Evolutionary conservation across 2,888 invertebrate genomes (phyloP).

Genomic region (Ceriagrion tenellum): DNA sequence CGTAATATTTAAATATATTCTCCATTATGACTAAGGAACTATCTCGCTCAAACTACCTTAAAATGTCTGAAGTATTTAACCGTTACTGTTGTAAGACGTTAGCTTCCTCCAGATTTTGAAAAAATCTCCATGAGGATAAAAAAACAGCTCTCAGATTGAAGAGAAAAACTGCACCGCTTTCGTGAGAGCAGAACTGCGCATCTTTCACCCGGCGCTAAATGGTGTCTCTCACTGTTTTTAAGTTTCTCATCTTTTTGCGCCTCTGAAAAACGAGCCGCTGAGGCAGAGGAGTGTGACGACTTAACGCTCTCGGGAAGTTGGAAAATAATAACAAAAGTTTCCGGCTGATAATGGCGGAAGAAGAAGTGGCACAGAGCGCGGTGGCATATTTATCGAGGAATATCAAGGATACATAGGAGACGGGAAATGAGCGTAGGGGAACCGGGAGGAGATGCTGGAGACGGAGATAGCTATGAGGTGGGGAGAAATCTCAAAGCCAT

Average conservation of each 20-base stretch:
- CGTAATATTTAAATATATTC: too few species aligned
- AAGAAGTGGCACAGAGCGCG: neutral
- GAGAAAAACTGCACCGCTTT: neutral
- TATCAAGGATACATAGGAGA: neutral
- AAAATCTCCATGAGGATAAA: too few species aligned
- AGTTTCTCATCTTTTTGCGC: neutral
- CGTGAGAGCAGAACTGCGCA: neutral
- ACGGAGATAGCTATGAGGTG: neutral
- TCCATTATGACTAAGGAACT: too few species aligned
- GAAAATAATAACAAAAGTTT: neutral
- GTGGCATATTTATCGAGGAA: constrained; percentile 4
- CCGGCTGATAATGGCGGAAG: constrained; percentile 18
- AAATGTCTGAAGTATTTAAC: too few species aligned
- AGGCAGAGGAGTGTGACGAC: neutral
- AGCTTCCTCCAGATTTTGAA: too few species aligned
- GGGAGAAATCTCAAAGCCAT: neutral
- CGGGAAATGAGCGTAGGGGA: neutral
- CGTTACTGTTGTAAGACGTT: too few species aligned
- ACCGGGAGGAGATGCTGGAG: neutral
- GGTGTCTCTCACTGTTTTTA: neutral
- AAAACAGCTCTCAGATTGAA: neutral
- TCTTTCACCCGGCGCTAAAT: neutral
- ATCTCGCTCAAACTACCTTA: too few species aligned
- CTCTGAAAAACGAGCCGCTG: neutral
- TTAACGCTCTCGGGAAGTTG: neutral